phyloP scores from a whole-genome alignment of 2,888 invertebrate species.

The Apamea crenata region DNA sequence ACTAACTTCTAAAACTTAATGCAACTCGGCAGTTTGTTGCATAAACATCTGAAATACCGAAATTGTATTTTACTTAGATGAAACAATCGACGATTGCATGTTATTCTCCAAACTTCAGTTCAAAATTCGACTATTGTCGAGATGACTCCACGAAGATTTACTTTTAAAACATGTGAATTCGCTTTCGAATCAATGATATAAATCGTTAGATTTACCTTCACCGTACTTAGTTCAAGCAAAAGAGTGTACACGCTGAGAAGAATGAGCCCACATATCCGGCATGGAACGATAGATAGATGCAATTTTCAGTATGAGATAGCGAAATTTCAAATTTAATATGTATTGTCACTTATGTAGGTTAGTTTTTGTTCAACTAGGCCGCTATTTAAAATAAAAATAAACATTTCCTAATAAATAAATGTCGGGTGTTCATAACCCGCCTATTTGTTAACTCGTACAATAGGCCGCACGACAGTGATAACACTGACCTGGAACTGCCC shows the following conservation, averaged over 20 bases:
- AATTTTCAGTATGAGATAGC: neutral
- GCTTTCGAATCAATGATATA: neutral
- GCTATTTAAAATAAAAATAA: neutral
- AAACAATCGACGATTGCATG: neutral
- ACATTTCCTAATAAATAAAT: neutral
- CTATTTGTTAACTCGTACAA: neutral
- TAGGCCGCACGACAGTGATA: too few relatives aligned
- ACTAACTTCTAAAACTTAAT: conserved; percentile 48
- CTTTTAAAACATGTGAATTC: neutral
- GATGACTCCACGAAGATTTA: neutral
- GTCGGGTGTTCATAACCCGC: neutral
- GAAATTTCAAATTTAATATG: neutral
- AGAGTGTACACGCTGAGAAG: neutral
- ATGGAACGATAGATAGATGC: neutral
- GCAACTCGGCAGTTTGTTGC: conserved; percentile 32
- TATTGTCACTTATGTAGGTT: neutral
- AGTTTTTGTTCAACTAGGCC: too few relatives aligned
- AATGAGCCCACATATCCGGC: neutral
- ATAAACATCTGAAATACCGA: neutral
- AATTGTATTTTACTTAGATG: neutral
- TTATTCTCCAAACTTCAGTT: neutral
- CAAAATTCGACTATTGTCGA: too few relatives aligned
- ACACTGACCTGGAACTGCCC: too few relatives aligned
- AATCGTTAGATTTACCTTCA: neutral
- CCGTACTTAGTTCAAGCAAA: neutral